Percentiles rank a stretch among this genome's conserved stretches.
These are phyloP conservation scores for Saguinus imperator DNA, from an alignment of 2,113 vertebrate species.

Conservation along the genomic window DNA sequence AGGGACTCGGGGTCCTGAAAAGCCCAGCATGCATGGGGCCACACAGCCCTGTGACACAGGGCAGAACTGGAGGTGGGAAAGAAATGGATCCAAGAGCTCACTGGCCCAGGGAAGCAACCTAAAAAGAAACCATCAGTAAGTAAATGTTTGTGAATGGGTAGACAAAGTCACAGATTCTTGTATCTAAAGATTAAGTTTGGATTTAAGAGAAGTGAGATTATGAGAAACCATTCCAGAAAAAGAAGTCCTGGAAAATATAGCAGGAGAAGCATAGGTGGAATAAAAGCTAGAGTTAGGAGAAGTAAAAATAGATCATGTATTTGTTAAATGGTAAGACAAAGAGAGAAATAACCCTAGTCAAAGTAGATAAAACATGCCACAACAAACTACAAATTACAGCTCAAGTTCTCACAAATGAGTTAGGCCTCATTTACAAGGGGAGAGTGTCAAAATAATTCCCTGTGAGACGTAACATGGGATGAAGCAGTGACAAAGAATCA, in stretches of 20 bases:
- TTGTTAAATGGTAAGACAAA: not conserved
- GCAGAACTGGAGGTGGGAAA: not conserved
- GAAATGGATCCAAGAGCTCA: not conserved
- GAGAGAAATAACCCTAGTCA: not conserved
- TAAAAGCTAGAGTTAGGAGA: not conserved
- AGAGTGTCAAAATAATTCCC: not conserved
- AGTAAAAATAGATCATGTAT: not conserved
- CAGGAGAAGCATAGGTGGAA: not conserved
- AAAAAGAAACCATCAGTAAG: not conserved
- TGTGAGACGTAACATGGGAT: not conserved
- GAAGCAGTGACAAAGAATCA: not conserved
- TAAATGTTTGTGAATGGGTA: not conserved
- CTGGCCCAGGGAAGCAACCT: not conserved
- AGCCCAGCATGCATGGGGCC: not conserved
- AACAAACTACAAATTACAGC: not conserved
- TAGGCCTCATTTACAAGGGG: not conserved
- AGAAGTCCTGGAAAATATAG: not conserved
- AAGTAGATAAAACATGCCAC: not conserved
- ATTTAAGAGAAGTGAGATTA: not conserved
- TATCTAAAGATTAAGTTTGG: not conserved
- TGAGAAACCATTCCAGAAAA: not conserved
- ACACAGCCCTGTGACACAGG: too few relatives aligned
- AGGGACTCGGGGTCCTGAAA: not conserved
- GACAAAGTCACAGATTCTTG: not conserved
- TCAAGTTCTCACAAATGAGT: not conserved